These are phyloP conservation scores for Dipus sagitta DNA, from an alignment of 2,797 vertebrate species.

Conservation along the genomic window DNA sequence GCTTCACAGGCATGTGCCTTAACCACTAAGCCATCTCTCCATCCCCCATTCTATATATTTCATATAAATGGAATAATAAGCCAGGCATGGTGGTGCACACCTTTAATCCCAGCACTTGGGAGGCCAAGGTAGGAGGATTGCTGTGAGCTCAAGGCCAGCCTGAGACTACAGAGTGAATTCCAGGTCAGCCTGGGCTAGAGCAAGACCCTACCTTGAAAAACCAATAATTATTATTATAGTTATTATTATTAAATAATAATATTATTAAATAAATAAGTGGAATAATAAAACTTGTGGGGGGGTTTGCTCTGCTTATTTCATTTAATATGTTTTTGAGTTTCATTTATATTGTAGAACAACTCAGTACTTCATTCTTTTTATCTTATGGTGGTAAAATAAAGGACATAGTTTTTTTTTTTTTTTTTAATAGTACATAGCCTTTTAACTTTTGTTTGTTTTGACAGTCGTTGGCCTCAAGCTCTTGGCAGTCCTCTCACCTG, in stretches of 20 bases:
- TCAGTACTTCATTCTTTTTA: background rate
- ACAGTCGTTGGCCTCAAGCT: background rate
- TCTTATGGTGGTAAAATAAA: background rate
- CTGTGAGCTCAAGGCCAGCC: too few relatives aligned
- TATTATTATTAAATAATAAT: too few relatives aligned
- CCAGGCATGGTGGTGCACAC: too few relatives aligned
- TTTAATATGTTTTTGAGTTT: background rate
- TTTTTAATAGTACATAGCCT: background rate
- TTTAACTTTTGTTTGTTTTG: background rate
- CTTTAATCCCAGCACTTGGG: too few relatives aligned
- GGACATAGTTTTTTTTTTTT: background rate
- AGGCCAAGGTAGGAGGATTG: too few relatives aligned
- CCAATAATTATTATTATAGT: too few relatives aligned
- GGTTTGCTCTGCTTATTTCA: background rate
- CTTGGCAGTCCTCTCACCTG: background rate
- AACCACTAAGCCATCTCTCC: too few relatives aligned
- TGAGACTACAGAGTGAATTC: too few relatives aligned
- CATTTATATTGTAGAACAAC: background rate
- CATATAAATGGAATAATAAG: background rate
- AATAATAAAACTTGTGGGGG: background rate
- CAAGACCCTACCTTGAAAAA: too few relatives aligned
- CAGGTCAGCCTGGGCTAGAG: too few relatives aligned
- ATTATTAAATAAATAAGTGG: background rate
- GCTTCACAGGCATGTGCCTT: too few relatives aligned
- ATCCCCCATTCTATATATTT: background rate